These are phyloP conservation scores for Chesias legatella DNA, from an alignment of 2,888 invertebrate species.

Conservation along the genomic window DNA sequence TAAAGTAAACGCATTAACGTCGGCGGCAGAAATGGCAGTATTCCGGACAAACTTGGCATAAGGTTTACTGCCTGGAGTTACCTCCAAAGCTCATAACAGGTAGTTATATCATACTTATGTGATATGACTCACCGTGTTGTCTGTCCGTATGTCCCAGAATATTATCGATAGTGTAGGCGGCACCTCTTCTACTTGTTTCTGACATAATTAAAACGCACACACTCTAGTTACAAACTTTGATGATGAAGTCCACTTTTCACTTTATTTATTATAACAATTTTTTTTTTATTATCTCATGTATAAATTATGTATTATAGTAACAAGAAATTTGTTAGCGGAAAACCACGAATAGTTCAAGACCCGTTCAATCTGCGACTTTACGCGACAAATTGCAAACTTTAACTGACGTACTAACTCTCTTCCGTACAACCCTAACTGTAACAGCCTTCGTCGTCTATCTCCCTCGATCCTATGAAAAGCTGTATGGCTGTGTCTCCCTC, in stretches of 20 bases:
- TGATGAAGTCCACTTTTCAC: conserved; percentile 4
- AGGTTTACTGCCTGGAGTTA: no score
- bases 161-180: conserved; percentile 71
- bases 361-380: conserved; percentile 23
- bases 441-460: conserved; percentile 27
- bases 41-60: no score
- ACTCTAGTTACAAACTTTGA: conserved; percentile 4
- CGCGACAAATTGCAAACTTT: conserved; percentile 38
- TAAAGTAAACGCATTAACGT: no score
- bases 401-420: conserved; percentile 37
- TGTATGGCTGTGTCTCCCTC: conserved; percentile 34
- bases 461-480: conserved; percentile 25
- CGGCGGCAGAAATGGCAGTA: no score
- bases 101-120: no score
- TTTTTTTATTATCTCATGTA: no score
- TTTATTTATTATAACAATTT: no score
- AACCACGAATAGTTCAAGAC: conserved; percentile 10
- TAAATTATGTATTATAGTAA: no score
- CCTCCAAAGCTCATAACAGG: no score
- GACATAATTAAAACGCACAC: conserved; percentile 34
- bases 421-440: conserved; percentile 39
- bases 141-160: conserved; percentile 61
- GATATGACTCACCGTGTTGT: conserved; percentile 40
- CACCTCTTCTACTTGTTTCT: conserved; percentile 53
- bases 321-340: not conserved